These are phyloP conservation scores for Melanargia galathea DNA, from an alignment of 2,888 invertebrate species.

Conservation along the genomic window DNA sequence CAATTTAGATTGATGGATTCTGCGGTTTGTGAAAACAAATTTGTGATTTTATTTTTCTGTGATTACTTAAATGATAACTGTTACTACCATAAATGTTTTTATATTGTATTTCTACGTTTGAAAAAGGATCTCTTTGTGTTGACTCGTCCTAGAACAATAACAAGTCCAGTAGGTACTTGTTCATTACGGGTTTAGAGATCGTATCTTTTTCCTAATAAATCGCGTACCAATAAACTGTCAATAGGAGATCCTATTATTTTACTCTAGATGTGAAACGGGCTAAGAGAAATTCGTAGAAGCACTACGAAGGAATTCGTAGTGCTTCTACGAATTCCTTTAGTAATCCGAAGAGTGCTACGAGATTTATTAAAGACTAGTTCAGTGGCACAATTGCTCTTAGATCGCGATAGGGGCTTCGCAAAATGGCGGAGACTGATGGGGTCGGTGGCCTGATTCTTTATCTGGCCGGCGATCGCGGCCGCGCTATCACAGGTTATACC, in stretches of 20 bases:
- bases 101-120: background rate
- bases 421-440: conserved; percentile 90
- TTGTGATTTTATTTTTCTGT: background rate
- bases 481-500: conserved; percentile 92
- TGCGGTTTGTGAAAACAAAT: background rate
- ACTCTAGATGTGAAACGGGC: conserved; percentile 90
- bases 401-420: conserved; percentile 83
- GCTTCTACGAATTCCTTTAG: conserved; percentile 94
- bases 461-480: conserved; percentile 92
- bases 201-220: background rate
- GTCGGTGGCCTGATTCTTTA: conserved; percentile 94
- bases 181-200: background rate
- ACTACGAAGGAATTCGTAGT: no score
- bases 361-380: conserved; percentile 84
- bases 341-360: conserved; percentile 97
- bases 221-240: background rate
- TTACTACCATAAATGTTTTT: background rate
- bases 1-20: conserved; percentile 2
- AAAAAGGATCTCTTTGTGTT: background rate
- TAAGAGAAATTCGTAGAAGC: no score
- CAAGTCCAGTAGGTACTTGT: no score
- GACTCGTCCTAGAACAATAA: no score
- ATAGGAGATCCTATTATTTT: conserved; percentile 5
- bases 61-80: background rate
- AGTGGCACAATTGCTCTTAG: conserved; percentile 86